Base-by-base conservation (phyloP, 2,797 vertebrate genomes). In the Sardinella longiceps region DNA sequence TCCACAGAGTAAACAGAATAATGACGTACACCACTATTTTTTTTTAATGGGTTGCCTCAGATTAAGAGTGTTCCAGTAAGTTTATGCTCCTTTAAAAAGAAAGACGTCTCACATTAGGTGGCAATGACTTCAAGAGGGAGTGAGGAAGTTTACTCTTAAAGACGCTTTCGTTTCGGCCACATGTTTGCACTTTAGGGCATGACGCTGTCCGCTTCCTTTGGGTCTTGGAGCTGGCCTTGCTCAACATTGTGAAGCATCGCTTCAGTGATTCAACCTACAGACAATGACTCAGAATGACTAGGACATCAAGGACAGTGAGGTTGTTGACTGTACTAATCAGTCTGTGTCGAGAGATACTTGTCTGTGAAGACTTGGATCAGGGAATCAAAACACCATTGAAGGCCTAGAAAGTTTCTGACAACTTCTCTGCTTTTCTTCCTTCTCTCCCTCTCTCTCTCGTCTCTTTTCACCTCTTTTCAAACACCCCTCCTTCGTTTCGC, bases 231-330 rank as follows among this genome's bases (percentile, higher is more conserved):
- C 15, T 23, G 63, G 63, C 28, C 70, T 77, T 77, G 70, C 37
- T 39, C 70, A 77, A 43, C 18, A 11, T 23, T 77, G 11, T n/a
- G 37, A 77, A 43, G 70, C 25, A 43, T 1, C 5, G 37, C 18
- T 77, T 77, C 18, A n/a, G 50, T 88, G 84, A 88, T 88, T 88
- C 84, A 87, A 83, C 50, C 70, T 63, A 43, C 2, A 83, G 70
- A 70, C 81, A 70, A 51, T 85, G 84, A 88, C 80, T 88, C 86
- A 88, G 46, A 30, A 81, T 70, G 85, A 85, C 81, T n/a, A 14
- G 46, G 28, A 84, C 80, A 63, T 33, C 37, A 81, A 80, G 60
- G 14, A 33, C 83, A 84, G 43, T 23, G 70, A 77, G 70, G 18
- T 77, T 2, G 70, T 20, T 43, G 70, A 77, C 12, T 77, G 37